Conservation (phyloP, 2,113 vertebrate genomes). For the Sander lucioperca region DNA sequence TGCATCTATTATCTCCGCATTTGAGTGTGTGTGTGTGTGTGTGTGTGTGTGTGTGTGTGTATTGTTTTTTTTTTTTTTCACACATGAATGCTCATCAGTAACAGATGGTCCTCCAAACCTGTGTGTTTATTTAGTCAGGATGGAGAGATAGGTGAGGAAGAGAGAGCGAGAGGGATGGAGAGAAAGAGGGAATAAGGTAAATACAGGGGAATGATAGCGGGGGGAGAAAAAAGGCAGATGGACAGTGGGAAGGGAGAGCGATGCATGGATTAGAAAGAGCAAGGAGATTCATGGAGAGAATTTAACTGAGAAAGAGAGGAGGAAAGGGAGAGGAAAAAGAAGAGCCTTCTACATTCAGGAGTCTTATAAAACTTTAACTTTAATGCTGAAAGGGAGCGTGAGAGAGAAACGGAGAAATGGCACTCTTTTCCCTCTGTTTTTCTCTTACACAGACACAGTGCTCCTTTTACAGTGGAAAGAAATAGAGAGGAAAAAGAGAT, state of each 20-base stretch:
- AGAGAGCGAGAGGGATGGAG: constrained; percentile 30
- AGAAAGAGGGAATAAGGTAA: constrained; percentile 49
- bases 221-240: constrained; percentile 58
- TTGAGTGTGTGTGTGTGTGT: neutral
- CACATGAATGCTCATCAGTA: constrained; percentile 67
- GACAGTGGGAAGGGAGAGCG: neutral
- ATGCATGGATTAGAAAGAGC: neutral
- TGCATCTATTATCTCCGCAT: neutral
- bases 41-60: constrained; percentile 1
- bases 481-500: constrained; percentile 8
- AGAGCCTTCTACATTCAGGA: constrained; percentile 12
- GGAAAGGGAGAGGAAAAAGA: neutral
- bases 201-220: constrained; percentile 46
- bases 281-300: constrained; percentile 14
- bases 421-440: constrained; percentile 9
- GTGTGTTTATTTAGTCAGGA: constrained; percentile 75
- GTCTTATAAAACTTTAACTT: constrained; percentile 65
- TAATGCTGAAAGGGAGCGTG: neutral
- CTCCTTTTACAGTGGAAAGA: constrained; percentile 43
- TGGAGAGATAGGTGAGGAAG: constrained; percentile 56
- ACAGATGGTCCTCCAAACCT: constrained; percentile 80
- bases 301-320: constrained; percentile 1
- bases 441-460: constrained; percentile 25
- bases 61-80: constrained; percentile 24
- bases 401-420: neutral